Conservation (phyloP, 1,140 invertebrate genomes). For the Bactericera cockerelli region DNA sequence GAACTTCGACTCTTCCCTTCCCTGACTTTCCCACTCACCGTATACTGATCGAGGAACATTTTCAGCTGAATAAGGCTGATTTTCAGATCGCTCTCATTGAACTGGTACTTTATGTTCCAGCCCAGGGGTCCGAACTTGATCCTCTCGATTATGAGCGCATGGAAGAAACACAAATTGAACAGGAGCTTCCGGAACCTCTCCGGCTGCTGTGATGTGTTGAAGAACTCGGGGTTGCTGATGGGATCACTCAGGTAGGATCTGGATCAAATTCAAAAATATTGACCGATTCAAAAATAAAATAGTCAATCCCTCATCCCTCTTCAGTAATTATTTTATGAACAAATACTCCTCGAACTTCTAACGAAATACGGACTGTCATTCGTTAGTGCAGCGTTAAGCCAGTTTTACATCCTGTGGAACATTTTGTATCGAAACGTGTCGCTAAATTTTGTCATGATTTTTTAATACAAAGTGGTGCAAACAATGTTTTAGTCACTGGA, state of each 20-base stretch:
- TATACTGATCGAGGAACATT: slow-evolving; percentile 76
- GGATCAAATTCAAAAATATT: slow-evolving; percentile 3
- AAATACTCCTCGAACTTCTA: too few species aligned
- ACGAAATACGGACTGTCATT: too few species aligned
- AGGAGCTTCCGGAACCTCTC: slow-evolving; percentile 70
- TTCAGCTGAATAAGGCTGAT: slow-evolving; percentile 75
- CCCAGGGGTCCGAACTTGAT: slow-evolving; percentile 83
- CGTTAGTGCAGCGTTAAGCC: too few species aligned
- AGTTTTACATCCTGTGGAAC: too few species aligned
- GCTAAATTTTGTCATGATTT: too few species aligned
- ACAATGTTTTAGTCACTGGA: too few species aligned
- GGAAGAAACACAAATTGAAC: slow-evolving; percentile 86
- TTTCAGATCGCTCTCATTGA: slow-evolving; percentile 85
- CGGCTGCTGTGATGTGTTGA: slow-evolving; percentile 61
- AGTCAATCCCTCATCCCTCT: slow-evolving; percentile 4
- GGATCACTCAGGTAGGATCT: slow-evolving; percentile 74
- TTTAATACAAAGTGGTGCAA: too few species aligned
- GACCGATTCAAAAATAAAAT: slow-evolving; percentile 4
- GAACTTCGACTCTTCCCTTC: too few species aligned
- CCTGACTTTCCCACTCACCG: slow-evolving; percentile 36
- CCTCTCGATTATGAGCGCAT: slow-evolving; percentile 80
- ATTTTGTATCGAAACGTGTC: too few species aligned
- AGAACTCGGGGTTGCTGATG: slow-evolving; percentile 73
- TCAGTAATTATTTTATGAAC: neutral
- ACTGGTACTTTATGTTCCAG: slow-evolving; percentile 92